Evolutionary conservation across 2,797 vertebrate genomes (phyloP).

Genomic region (Garrulus glandarius): DNA sequence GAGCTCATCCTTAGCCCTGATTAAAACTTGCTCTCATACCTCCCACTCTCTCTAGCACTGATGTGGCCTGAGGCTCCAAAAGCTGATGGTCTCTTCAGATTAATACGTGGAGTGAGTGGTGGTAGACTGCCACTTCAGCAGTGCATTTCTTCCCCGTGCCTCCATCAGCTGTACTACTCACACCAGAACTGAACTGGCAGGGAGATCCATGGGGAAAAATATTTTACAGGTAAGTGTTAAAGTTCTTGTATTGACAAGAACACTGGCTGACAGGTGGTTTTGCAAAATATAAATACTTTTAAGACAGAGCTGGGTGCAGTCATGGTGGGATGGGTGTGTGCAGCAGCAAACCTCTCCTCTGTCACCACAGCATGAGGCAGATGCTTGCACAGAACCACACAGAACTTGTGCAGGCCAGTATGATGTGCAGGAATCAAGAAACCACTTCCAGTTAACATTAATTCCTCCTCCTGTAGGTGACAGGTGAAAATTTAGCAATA

Average conservation of each 20-base stretch:
- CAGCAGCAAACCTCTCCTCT: not conserved
- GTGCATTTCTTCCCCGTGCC: fast-evolving
- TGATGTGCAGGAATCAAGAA: not conserved
- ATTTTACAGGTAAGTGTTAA: not conserved
- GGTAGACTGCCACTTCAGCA: fast-evolving
- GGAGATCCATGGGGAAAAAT: not conserved
- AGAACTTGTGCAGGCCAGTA: not conserved
- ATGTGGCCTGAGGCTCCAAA: not conserved
- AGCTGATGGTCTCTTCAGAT: not conserved
- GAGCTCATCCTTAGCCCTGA: not conserved
- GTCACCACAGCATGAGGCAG: not conserved
- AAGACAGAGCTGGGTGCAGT: not conserved
- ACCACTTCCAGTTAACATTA: not conserved
- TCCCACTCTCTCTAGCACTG: not conserved
- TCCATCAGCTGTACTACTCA: not conserved
- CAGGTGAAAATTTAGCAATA: not conserved
- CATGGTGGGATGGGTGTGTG: not conserved
- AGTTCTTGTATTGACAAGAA: not conserved
- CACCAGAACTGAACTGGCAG: not conserved
- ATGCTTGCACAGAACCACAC: not conserved
- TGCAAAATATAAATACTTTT: not conserved
- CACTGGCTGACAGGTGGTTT: not conserved
- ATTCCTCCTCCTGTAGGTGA: not conserved
- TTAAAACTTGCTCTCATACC: not conserved
- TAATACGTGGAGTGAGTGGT: fast-evolving